Base-by-base conservation (phyloP, 2,113 vertebrate genomes). In the Hemibagrus wyckioides region DNA sequence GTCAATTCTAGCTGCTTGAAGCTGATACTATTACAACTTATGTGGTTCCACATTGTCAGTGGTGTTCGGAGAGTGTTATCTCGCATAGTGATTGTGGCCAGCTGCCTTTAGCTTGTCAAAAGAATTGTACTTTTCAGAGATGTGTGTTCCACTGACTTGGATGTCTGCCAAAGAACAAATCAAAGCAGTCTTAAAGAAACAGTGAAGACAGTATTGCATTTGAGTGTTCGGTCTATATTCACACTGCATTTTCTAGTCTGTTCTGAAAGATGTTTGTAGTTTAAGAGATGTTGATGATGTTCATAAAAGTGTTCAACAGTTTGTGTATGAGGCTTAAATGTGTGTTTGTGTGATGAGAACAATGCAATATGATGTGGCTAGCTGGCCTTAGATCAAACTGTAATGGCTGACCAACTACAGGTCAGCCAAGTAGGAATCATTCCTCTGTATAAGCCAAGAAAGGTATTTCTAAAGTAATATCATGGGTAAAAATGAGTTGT, bases 131-230 rank as follows among this genome's bases (percentile, higher is more conserved):
- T 92, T 85, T 77, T 76, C 33, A 57, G 15, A 76, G 88, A 48
- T 85, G 73, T 69, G 59, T 92, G 92, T 92, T 93, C 93, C 90
- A 90, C 73, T 25, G 0, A 91, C 86, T 90, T 93, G 88, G 87
- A 93, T 91, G 91, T 39, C 48, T 41, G 69, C 33, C 19, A 71
- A 25, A 5, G 63, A 44, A 65, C 76, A 89, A 85, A 80, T 50
- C 75, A 86, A 52, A 82, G 39, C 82, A 82, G 23, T 23, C 23
- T 56, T 44, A 52, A 79, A 23, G 23, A 17, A 69, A 2, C 9
- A 73, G 39, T 82, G 19, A 50, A 73, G 33, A 73, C 65, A 44
- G 65, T 14, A 36, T 50, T 30, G 33, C 33, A 59, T 36, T 82
- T n/a, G 11, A n/a, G 7, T 52, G 6, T 82, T 69, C 81, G 50